Base-by-base conservation (phyloP, 2,797 vertebrate species). In the Gymnoscopelus braueri region DNA sequence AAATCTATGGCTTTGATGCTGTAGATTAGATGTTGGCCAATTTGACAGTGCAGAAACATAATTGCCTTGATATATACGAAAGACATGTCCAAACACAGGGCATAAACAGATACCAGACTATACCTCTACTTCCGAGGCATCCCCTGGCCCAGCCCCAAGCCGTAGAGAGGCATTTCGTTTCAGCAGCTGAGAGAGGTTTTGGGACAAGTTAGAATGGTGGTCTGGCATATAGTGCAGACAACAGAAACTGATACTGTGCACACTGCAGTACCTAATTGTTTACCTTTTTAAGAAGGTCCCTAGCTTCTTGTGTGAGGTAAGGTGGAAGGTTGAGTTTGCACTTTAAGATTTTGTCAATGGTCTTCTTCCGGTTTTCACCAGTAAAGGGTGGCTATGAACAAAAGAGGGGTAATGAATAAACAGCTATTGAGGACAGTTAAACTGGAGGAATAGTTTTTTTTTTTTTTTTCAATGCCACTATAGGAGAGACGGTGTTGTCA, bases 221-320 rank as follows among this genome's bases (percentile, higher is more conserved):
- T 24, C 7, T 57, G 29, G 32, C 8, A 44, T 35, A 35, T 6
- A 5, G 35, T 39, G 6, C 35, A 39, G 39, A 44, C 39, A 49
- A 29, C 6, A 9, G 5, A 23, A 24, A 19, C 47, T 2, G 44
- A 47, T 10, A 12, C 11, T 13, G 19, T 19, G 47, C 15, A 62
- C 39, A 44, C 7, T 10, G 39, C 39, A 23, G 10, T 4, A 50
- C 53, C n/a, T 5, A 15, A 44, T 3, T 0, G n/a, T 80, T 57
- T 90, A 96, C 96, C 96, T 97, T 97, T 94, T 98, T 98, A 83
- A 98, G 94, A 85, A 98, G 95, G 92, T 98, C 96, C 92, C 96
- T 95, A 92, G 96, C 97, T 95, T 98, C 97, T 93, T 96, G 95
- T 75, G 96, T 98, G 95, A 98, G 96, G 96, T 98, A 98, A 92